Base-by-base conservation (phyloP, 1,140 invertebrate species). In the Phthorimaea operculella region DNA sequence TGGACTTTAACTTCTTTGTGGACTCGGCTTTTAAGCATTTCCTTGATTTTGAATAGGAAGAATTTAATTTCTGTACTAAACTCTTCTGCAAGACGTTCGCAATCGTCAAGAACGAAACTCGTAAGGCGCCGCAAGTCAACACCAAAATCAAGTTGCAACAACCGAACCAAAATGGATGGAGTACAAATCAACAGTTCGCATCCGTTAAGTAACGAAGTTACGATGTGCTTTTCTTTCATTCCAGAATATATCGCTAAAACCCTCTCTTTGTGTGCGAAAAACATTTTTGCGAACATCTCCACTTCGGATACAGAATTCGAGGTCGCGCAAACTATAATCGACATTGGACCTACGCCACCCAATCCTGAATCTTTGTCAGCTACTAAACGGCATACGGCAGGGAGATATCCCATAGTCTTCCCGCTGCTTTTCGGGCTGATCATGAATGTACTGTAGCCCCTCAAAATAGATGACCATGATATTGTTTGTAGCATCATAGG, bases 401-500 rank as follows among this genome's bases (percentile, higher is more conserved):
- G 86, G 12, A 87, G 58, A 70, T 88, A 88, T 0, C 84, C 83
- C 55, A 88, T 65, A 10, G 87, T 87, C 65, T 88, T 88, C 1
- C 87, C 87, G 55, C 86, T 80, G 14, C 65, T 60, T 12, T 66
- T 54, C 4, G 81, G 74, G 56, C 81, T 72, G 0, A 88, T 66
- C 58, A 87, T 67, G 48, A 87, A 80, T 1, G 83, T 58, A 55
- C 87, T 86, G 34, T 83, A 74, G 0, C 83, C 81, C 6, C 85
- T 66, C 34, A 87, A 63, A 54, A 88, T 77, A 6, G 78, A 74
- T 28, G 69, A 62, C 86, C 87, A 88, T 0, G 81, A 76, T 10
- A 87, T 77, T 0, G 72, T 73, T 57, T 88, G 87, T 15, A 87
- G 50, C 53, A 69, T 75, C 71, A 76, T 82, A 0, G 77, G 74